These are phyloP conservation scores for Rhinogobius similis DNA, from an alignment of 2,113 vertebrate species.

Conservation along the genomic window DNA sequence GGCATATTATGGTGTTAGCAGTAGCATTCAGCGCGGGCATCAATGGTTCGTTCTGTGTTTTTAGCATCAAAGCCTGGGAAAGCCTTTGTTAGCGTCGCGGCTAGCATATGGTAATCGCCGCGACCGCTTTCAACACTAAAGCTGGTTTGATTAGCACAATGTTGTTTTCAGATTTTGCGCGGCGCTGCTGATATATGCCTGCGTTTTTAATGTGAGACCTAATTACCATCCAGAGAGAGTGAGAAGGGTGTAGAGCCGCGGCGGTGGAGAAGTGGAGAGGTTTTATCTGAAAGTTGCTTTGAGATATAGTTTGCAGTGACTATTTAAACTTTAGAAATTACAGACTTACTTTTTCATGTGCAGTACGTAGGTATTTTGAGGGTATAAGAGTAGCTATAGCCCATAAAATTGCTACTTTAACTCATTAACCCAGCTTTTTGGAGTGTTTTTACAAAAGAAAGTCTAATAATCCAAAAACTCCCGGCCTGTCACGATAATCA, in stretches of 20 bases:
- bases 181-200: constrained; percentile 15
- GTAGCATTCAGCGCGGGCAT: constrained; percentile 49
- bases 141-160: constrained; percentile 40
- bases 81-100: constrained; percentile 43
- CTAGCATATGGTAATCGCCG: constrained; percentile 52
- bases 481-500: too few species aligned
- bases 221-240: constrained; percentile 36
- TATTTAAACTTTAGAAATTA: not conserved
- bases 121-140: constrained; percentile 38
- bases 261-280: constrained; percentile 11
- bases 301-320: not conserved
- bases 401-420: not conserved
- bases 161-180: constrained; percentile 47
- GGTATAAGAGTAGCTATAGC: not conserved
- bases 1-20: constrained; percentile 51
- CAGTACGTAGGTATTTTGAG: not conserved
- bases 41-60: constrained; percentile 62
- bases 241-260: not conserved
- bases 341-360: not conserved
- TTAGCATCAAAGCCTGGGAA: constrained; percentile 50
- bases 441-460: too few species aligned
- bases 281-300: constrained; percentile 17
- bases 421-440: too few species aligned
- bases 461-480: too few species aligned
- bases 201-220: constrained; percentile 31